Evolutionary conservation across 2,797 vertebrate genomes (phyloP).

Genomic region (Myotis vivesi): DNA sequence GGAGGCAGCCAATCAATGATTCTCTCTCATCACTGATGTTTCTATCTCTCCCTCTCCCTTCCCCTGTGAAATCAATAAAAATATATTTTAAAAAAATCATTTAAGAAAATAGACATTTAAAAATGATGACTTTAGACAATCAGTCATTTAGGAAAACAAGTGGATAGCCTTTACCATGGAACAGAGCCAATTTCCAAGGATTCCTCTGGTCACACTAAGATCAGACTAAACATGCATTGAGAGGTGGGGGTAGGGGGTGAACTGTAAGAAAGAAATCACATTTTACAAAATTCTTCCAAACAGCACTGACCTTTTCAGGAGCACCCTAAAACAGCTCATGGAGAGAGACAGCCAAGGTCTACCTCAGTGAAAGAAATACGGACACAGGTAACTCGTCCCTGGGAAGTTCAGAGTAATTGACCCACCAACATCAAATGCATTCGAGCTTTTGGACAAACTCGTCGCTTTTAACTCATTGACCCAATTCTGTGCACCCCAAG

Average conservation of each 20-base stretch:
- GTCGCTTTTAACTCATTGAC: not conserved
- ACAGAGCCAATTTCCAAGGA: not conserved
- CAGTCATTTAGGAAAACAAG: not conserved
- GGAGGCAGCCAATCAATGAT: too few relatives aligned
- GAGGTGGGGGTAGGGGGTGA: rapidly evolving
- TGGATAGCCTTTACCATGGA: not conserved
- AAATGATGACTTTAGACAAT: not conserved
- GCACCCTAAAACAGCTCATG: not conserved
- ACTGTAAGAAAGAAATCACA: not conserved
- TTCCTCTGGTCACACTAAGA: not conserved
- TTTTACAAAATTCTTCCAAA: constrained; percentile 9
- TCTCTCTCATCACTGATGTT: too few relatives aligned
- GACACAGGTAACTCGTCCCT: not conserved
- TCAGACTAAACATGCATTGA: not conserved
- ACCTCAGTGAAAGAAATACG: not conserved
- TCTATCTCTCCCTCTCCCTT: too few relatives aligned
- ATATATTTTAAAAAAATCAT: not conserved
- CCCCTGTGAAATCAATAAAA: too few relatives aligned
- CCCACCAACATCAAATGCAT: constrained; percentile 20
- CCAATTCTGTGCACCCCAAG: not conserved
- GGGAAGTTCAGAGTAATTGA: not conserved
- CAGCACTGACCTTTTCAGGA: not conserved
- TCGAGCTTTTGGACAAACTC: not conserved
- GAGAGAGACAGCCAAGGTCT: not conserved
- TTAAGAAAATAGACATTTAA: not conserved